A percentile compares a stretch with the other conserved stretches of the same genome.
Evolutionary conservation across 1,140 invertebrate species (phyloP).

Genomic region (Liolophura sinensis): DNA sequence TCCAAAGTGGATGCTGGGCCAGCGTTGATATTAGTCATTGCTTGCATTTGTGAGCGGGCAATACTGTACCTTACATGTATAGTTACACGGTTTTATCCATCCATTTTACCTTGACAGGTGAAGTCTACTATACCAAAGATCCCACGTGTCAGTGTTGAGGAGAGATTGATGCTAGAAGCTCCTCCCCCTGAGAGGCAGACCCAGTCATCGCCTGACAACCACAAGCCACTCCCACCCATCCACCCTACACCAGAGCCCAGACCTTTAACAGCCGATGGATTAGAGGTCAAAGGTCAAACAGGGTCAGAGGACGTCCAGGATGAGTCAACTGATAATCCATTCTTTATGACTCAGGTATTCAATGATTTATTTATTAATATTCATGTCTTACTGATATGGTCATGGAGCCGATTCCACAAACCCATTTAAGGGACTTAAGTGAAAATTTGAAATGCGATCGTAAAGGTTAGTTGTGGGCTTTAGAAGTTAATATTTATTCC

Average conservation of each 20-base stretch:
- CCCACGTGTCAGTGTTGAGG: conserved; percentile 44
- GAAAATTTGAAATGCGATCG: no score
- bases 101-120: conserved; percentile 26
- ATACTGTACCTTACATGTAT: no score
- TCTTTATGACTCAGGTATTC: conserved; percentile 58
- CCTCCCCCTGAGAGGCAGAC: conserved; percentile 11
- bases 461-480: no score
- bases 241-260: neutral
- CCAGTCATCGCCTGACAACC: neutral
- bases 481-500: no score
- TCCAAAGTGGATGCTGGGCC: no score
- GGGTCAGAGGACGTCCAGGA: conserved; percentile 6
- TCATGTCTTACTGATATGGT: no score
- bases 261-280: neutral
- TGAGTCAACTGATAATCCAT: conserved; percentile 17
- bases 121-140: conserved; percentile 43
- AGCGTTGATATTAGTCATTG: no score
- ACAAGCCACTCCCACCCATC: conserved; percentile 5
- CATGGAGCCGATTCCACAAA: no score
- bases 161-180: conserved; percentile 41
- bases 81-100: no score
- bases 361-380: neutral
- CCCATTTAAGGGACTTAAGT: no score
- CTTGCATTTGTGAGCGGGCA: no score
- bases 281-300: conserved; percentile 4